Evolutionary conservation across 1,140 invertebrate genomes (phyloP).

Genomic region (Paramacrobiotus metropolitanus): DNA sequence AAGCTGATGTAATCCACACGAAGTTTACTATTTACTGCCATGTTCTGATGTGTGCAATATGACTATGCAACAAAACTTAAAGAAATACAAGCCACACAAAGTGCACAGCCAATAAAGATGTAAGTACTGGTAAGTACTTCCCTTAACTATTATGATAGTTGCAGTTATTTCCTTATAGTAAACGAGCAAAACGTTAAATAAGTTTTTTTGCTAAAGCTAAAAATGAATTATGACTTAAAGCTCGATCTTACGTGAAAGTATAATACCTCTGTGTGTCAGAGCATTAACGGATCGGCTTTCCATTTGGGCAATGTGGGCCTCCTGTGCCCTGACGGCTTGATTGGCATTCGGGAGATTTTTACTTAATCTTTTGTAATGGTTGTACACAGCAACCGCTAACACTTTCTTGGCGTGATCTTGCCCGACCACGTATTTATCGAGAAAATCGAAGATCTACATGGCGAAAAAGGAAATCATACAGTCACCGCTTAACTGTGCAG

Average conservation of each 20-base stretch:
- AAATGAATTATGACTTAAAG: not conserved
- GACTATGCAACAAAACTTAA: too few relatives aligned
- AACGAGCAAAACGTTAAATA: too few relatives aligned
- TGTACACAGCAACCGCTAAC: conserved; percentile 92
- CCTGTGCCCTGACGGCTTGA: conserved; percentile 12
- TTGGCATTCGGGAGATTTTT: conserved; percentile 51
- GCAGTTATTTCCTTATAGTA: too few relatives aligned
- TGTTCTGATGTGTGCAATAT: too few relatives aligned
- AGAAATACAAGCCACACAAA: too few relatives aligned
- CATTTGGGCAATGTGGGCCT: conserved; percentile 5
- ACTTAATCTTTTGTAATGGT: conserved; percentile 92
- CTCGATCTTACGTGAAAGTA: not conserved
- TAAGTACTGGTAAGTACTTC: too few relatives aligned
- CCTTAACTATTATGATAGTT: too few relatives aligned
- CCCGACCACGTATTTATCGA: conserved; percentile 92
- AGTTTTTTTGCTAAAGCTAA: not conserved
- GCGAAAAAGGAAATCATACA: conserved; percentile 14
- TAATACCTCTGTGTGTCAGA: not conserved
- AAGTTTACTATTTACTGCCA: too few relatives aligned
- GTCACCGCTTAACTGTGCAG: too few relatives aligned
- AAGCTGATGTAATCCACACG: too few relatives aligned
- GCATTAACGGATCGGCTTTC: conserved; percentile 7
- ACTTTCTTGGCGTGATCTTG: conserved; percentile 95
- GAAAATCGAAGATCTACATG: conserved; percentile 64
- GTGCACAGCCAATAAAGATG: too few relatives aligned